Evolutionary conservation across 64 coral and sea anemone genomes (phyloP), one percentile per base, ranked within the genome.

Genomic region (Montipora capricornis): DNA sequence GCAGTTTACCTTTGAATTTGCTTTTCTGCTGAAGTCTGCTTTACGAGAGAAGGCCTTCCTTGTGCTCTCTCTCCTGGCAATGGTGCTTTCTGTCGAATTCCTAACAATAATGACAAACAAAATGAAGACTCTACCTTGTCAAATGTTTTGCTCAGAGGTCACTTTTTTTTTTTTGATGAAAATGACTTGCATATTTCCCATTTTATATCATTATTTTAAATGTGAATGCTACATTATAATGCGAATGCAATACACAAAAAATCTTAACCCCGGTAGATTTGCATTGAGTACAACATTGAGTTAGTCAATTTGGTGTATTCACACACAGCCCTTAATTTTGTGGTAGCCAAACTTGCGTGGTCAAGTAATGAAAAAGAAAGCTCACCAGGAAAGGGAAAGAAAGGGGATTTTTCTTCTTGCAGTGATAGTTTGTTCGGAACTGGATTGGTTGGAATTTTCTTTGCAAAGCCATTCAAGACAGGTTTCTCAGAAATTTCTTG

Each of bases 341-440:
- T 15, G 15, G 16, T 4, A 17, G 16, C 8, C 11, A 67, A 37
- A 37, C 37, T 37, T 37, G 37, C 37, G 37, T 37, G 62, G 11
- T 9, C 12, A 13, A 15, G 62, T 67, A 9, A 15, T 12, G 16
- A 67, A 67, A 67, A 17, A 15, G 15, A 67, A 11, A 4, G 12
- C 44, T 68, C 74, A 92, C 79, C 80, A 76, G 95, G 95, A 80
- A 97, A 97, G n/a, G 95, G 95, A 19, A 97, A 97, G 74, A 94
- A 92, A 17, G 75, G 71, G n/a, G 76, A 79, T 74, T 97, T 94
- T 49, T 94, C 93, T 74, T 95, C 94, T 50, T 92, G 89, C 24
- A 84, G 94, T 79, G 37, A 88, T 68, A 57, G 80, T 83, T 64
- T 90, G 24, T 78, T 86, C 77, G 74, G 74, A 68, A 22, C 55